Conservation (phyloP, 1,140 invertebrate species). For the Daktulosphaira vitifoliae region DNA sequence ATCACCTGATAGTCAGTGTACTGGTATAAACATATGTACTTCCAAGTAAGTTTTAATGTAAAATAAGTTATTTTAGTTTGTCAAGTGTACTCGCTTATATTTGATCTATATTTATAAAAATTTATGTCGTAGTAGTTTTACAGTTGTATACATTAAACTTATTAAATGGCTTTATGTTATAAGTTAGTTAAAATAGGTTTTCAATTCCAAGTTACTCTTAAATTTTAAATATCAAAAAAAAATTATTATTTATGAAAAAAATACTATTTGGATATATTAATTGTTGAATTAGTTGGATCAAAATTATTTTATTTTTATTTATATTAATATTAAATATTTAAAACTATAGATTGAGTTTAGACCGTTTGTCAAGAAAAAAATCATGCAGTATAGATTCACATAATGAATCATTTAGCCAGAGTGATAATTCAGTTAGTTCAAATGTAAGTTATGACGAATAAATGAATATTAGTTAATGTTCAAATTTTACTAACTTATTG, state of each 20-base stretch:
- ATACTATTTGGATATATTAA: not conserved
- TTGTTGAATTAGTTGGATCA: not conserved
- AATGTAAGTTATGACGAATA: constrained; percentile 2
- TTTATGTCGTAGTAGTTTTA: not conserved
- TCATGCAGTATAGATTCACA: constrained; percentile 15
- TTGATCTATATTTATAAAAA: not conserved
- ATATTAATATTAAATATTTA: no score
- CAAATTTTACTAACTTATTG: not conserved
- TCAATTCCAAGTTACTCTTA: no score
- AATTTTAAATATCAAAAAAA: no score
- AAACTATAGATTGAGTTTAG: constrained; percentile 29
- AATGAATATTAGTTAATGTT: not conserved
- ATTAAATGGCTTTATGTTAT: no score
- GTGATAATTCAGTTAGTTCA: constrained; percentile 21
- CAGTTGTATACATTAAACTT: no score
- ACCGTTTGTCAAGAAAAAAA: constrained; percentile 22
- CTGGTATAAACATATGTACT: constrained; percentile 4
- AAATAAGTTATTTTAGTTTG: no score
- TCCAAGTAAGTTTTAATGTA: not conserved
- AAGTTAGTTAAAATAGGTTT: no score
- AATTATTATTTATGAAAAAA: no score
- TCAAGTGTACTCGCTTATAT: not conserved
- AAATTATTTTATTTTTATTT: not conserved
- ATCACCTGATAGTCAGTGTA: constrained; percentile 28
- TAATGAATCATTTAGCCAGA: constrained; percentile 12